These are phyloP conservation scores for Catostomus latipinnis DNA, from an alignment of 2,797 vertebrate species.

Conservation along the genomic window DNA sequence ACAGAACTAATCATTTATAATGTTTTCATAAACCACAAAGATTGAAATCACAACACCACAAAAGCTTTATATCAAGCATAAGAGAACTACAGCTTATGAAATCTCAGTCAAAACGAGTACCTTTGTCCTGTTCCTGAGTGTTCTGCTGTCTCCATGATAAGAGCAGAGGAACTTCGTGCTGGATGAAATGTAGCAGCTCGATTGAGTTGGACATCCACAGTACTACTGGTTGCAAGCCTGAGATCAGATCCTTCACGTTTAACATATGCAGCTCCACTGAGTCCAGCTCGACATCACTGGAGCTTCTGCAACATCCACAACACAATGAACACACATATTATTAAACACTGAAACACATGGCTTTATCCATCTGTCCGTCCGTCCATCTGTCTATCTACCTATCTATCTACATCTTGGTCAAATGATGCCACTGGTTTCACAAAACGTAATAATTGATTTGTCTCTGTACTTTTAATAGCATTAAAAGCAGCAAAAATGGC, in stretches of 20 bases:
- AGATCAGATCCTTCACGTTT: constrained; percentile 71
- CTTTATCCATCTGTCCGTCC: neutral
- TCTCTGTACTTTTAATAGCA: too few species aligned
- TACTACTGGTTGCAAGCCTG: constrained; percentile 76
- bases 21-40: too few species aligned
- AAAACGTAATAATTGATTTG: too few species aligned
- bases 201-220: constrained; percentile 85
- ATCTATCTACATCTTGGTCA: too few species aligned
- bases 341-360: too few species aligned
- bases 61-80: too few species aligned
- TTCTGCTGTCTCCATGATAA: constrained; percentile 69
- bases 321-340: neutral
- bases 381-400: too few species aligned
- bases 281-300: constrained; percentile 49
- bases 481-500: neutral
- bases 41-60: too few species aligned
- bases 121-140: constrained; percentile 62
- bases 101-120: constrained; percentile 50
- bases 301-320: constrained; percentile 52
- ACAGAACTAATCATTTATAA: too few species aligned
- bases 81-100: too few species aligned
- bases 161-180: constrained; percentile 80
- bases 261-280: constrained; percentile 48
- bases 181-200: constrained; percentile 82
- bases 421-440: neutral